Percentiles rank a stretch among this genome's conserved stretches.
Evolutionary conservation across 2,113 vertebrate genomes (phyloP).

Genomic region (Pholis gunnellus): DNA sequence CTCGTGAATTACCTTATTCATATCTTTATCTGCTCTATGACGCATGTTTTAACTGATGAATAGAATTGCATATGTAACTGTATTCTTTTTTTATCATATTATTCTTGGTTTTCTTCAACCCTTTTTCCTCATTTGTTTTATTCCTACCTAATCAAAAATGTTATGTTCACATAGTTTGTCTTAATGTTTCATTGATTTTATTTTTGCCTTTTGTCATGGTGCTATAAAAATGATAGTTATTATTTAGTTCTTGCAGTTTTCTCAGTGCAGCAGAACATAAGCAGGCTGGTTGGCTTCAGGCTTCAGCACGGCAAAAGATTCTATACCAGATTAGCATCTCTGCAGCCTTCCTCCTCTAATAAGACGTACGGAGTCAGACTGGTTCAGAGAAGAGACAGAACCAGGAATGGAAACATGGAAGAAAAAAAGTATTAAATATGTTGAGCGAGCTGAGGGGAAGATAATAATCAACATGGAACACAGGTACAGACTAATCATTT

Average conservation of each 20-base stretch:
- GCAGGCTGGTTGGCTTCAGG: not conserved
- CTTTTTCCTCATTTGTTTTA: not conserved
- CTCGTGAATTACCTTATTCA: not conserved
- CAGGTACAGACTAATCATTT: conserved; percentile 47
- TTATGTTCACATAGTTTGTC: conserved; percentile 3
- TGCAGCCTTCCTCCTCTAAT: conserved; percentile 4
- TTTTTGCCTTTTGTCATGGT: conserved; percentile 8
- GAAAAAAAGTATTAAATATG: conserved; percentile 6
- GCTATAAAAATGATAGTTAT: conserved; percentile 4
- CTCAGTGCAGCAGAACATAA: not conserved
- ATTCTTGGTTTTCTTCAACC: not conserved
- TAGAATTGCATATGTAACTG: not conserved
- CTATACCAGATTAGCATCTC: not conserved
- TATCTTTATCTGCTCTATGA: not conserved
- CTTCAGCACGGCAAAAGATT: not conserved
- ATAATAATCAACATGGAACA: conserved; percentile 31
- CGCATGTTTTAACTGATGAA: not conserved
- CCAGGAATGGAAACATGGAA: conserved; percentile 2
- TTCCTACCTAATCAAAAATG: not conserved
- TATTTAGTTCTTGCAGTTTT: not conserved
- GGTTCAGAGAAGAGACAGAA: not conserved
- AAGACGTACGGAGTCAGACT: not conserved
- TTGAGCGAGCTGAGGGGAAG: conserved; percentile 3
- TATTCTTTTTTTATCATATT: not conserved
- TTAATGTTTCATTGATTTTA: not conserved